Percentiles rank a stretch among this genome's conserved stretches.
phyloP scores from a whole-genome alignment of 2,797 vertebrate species.

The Rhabdomys pumilio region DNA sequence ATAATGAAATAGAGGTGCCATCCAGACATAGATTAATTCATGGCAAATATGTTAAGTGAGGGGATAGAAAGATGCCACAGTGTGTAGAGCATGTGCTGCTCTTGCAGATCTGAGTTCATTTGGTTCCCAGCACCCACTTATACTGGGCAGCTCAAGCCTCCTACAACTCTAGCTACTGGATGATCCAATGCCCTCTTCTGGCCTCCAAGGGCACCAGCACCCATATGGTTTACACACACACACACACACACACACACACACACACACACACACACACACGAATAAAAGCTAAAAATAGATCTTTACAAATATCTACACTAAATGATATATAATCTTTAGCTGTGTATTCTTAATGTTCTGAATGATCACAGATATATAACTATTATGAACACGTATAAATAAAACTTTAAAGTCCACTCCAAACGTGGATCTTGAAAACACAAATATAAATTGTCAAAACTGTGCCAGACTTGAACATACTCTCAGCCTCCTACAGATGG shows the following conservation, averaged over 20 bases:
- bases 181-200: background rate
- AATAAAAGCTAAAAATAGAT: background rate
- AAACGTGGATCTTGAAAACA: slow-evolving; percentile 27
- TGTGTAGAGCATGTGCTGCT: background rate
- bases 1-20: background rate
- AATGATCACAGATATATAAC: slow-evolving; percentile 22
- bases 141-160: background rate
- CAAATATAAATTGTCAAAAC: slow-evolving; percentile 26
- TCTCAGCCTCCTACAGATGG: slow-evolving; percentile 57
- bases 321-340: slow-evolving; percentile 19
- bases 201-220: background rate
- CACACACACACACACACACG: background rate
- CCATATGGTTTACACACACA: background rate
- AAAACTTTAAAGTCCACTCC: slow-evolving; percentile 29
- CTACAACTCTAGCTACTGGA: background rate
- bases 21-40: slow-evolving; percentile 16
- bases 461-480: slow-evolving; percentile 50
- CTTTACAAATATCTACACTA: background rate
- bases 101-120: background rate
- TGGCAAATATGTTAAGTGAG: background rate
- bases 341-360: slow-evolving; percentile 7
- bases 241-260: background rate
- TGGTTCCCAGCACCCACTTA: background rate
- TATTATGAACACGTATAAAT: slow-evolving; percentile 38
- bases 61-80: background rate